Conservation (phyloP, 2,113 vertebrate species). For the western clawed frog (Xenopus tropicalis) region UCB_Xtro_10.0 CM004446.2:52529001-52529500, state of each 20-base stretch:
- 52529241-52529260: constrained; percentile 91
- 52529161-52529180: neutral
- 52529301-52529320: constrained; percentile 98
- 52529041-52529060: too few relatives aligned
- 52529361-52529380: constrained; percentile 80
- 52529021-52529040: too few relatives aligned
- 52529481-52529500: constrained; percentile 74
- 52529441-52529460: constrained; percentile 78
- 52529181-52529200: constrained; percentile 86
- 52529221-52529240: constrained; percentile 95
- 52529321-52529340: constrained; percentile 96
- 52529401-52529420: constrained; percentile 78
- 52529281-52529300: constrained; percentile 91
- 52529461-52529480: constrained; percentile 72
- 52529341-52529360: constrained; percentile 85
- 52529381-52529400: constrained; percentile 79
- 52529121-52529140: neutral
- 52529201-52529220: constrained; percentile 87
- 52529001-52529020: neutral
- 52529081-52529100: neutral
- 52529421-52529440: constrained; percentile 88
- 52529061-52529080: too few relatives aligned
- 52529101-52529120: constrained; percentile 5
- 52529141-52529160: neutral
- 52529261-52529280: constrained; percentile 98